Conservation (phyloP, 2,888 invertebrate genomes). For the Lithophane semibrunnea region DNA sequence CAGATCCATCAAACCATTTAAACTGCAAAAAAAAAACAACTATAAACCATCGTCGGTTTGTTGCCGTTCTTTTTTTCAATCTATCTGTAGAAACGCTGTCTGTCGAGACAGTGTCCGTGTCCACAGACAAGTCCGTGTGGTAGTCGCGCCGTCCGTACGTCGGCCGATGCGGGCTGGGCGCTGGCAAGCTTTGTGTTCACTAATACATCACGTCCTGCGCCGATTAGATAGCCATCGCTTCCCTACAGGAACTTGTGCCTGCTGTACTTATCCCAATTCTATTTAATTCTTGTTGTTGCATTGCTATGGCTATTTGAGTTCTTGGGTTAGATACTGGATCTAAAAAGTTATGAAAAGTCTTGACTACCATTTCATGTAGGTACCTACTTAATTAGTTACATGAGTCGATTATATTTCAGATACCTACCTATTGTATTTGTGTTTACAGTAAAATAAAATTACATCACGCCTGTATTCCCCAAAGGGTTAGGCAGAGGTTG, state of each 20-base stretch:
- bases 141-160: background rate
- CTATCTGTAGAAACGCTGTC: background rate
- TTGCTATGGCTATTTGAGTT: background rate
- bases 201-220: slow-evolving; percentile 28
- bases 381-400: too few relatives aligned
- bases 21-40: background rate
- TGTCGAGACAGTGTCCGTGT: slow-evolving; percentile 17
- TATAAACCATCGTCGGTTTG: background rate
- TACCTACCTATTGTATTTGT: too few relatives aligned
- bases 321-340: background rate
- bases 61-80: slow-evolving; percentile 1
- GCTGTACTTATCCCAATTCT: background rate
- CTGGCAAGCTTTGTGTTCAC: slow-evolving; percentile 33
- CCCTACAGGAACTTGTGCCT: background rate
- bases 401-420: background rate
- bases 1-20: background rate
- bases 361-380: background rate
- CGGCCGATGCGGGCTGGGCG: slow-evolving; percentile 38
- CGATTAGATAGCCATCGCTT: slow-evolving; percentile 27
- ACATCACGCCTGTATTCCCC: too few relatives aligned
- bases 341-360: background rate
- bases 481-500: too few relatives aligned
- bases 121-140: slow-evolving; percentile 18
- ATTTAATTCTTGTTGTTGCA: background rate
- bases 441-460: too few relatives aligned